A percentile compares a stretch with the other conserved stretches of the same genome.
phyloP scores from a whole-genome alignment of 1,140 invertebrate species.

The Bradysia coprophila region DNA sequence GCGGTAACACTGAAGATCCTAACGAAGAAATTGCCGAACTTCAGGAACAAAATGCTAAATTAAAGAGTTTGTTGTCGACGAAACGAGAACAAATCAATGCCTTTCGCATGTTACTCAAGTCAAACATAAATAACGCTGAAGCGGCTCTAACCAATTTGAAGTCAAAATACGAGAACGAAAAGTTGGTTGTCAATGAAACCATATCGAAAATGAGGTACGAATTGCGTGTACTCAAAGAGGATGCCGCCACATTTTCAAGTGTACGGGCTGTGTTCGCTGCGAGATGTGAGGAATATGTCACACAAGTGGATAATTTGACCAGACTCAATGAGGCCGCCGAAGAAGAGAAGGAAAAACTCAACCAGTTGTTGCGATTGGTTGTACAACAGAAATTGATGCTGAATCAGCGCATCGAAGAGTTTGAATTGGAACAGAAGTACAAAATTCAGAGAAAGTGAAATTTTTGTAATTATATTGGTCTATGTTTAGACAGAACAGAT shows the following conservation, averaged over 20 bases:
- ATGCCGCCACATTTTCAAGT: constrained; percentile 98
- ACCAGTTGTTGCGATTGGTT: constrained; percentile 85
- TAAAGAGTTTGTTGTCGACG: constrained; percentile 81
- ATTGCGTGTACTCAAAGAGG: constrained; percentile 86
- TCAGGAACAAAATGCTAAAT: constrained; percentile 79
- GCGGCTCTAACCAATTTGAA: constrained; percentile 94
- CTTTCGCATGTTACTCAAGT: constrained; percentile 90
- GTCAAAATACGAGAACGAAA: constrained; percentile 98
- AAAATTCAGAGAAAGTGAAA: neutral
- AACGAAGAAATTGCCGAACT: constrained; percentile 63
- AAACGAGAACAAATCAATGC: constrained; percentile 98
- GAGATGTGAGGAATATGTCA: constrained; percentile 95
- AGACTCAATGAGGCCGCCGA: constrained; percentile 74
- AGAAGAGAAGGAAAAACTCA: constrained; percentile 97
- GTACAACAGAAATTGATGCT: constrained; percentile 93
- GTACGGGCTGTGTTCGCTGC: constrained; percentile 97
- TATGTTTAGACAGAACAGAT: too few relatives aligned
- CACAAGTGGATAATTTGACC: constrained; percentile 91
- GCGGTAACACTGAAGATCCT: constrained; percentile 35
- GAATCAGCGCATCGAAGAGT: constrained; percentile 88
- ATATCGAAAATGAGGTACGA: constrained; percentile 94
- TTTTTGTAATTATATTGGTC: too few relatives aligned
- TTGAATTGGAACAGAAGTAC: constrained; percentile 68
- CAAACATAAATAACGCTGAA: constrained; percentile 97
- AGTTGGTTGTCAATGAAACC: constrained; percentile 91